phyloP scores from a whole-genome alignment of 2,888 invertebrate species.

The Meteorus cinctellus region DNA sequence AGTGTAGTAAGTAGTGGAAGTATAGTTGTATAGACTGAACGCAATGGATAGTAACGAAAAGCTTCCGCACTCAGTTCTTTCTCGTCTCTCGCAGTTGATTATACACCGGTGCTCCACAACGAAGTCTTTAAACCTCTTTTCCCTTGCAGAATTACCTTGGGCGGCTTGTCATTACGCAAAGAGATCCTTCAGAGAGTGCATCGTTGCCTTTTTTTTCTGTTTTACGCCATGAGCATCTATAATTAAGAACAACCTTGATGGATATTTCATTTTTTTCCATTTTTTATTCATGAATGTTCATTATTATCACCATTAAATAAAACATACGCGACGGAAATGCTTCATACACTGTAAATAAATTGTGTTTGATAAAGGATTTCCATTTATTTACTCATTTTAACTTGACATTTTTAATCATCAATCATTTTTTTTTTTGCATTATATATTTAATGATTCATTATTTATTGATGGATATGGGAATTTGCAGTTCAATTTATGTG shows the following conservation, averaged over 20 bases:
- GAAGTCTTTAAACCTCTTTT: constrained; percentile 48
- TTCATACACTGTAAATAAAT: neutral
- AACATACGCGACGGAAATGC: neutral
- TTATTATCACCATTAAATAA: constrained; percentile 34
- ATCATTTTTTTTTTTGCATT: neutral
- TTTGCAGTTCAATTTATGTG: neutral
- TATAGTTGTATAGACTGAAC: constrained; percentile 3
- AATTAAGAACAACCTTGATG: constrained; percentile 37
- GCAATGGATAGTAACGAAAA: constrained; percentile 27
- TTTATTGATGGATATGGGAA: neutral
- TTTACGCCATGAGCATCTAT: constrained; percentile 31
- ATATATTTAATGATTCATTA: neutral
- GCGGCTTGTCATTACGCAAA: constrained; percentile 52
- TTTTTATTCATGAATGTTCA: constrained; percentile 29
- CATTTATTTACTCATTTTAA: neutral
- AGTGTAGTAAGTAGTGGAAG: neutral
- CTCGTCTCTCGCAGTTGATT: constrained; percentile 44
- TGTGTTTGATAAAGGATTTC: neutral
- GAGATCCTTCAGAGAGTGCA: constrained; percentile 27
- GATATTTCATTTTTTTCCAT: constrained; percentile 34
- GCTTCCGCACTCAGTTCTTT: constrained; percentile 20
- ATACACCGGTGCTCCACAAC: constrained; percentile 40
- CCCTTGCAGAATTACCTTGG: constrained; percentile 48
- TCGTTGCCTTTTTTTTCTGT: constrained; percentile 20
- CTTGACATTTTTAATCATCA: neutral